phyloP scores from a whole-genome alignment of 2,888 invertebrate species.

The Drosophila pseudotakahashii region DNA sequence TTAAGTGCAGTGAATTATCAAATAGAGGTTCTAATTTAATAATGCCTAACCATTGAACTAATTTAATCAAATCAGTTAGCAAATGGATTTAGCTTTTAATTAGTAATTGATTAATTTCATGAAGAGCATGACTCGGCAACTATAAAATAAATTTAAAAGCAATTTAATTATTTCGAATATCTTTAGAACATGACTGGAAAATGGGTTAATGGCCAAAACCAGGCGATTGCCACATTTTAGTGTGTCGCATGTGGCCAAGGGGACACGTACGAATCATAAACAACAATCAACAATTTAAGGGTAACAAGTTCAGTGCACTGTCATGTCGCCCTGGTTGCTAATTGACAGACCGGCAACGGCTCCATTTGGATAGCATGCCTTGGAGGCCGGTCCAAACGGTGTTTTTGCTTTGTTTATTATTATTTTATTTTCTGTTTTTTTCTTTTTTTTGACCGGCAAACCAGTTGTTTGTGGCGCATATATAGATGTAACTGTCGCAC shows the following conservation, averaged over 20 bases:
- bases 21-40: slow-evolving; percentile 14
- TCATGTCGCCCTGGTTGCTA: slow-evolving; percentile 50
- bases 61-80: slow-evolving; percentile 9
- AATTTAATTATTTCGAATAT: no score
- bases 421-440: slow-evolving; percentile 6
- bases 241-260: slow-evolving; percentile 44
- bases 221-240: slow-evolving; percentile 41
- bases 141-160: not conserved
- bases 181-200: not conserved
- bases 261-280: slow-evolving; percentile 55
- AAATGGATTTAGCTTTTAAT: not conserved
- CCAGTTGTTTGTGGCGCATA: slow-evolving; percentile 49
- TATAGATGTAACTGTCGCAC: slow-evolving; percentile 52
- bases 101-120: slow-evolving; percentile 9
- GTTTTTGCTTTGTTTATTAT: slow-evolving; percentile 25
- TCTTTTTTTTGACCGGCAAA: slow-evolving; percentile 29
- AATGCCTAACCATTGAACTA: slow-evolving; percentile 2
- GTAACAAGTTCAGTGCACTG: slow-evolving; percentile 73
- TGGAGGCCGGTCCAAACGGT: slow-evolving; percentile 57
- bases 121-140: not conserved
- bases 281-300: slow-evolving; percentile 48
- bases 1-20: not conserved
- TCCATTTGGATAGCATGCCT: slow-evolving; percentile 56
- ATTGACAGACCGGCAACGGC: slow-evolving; percentile 61
- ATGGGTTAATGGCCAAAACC: slow-evolving; percentile 44